Conservation (phyloP, 2,888 invertebrate species). For the Hypomecis punctinalis region DNA sequence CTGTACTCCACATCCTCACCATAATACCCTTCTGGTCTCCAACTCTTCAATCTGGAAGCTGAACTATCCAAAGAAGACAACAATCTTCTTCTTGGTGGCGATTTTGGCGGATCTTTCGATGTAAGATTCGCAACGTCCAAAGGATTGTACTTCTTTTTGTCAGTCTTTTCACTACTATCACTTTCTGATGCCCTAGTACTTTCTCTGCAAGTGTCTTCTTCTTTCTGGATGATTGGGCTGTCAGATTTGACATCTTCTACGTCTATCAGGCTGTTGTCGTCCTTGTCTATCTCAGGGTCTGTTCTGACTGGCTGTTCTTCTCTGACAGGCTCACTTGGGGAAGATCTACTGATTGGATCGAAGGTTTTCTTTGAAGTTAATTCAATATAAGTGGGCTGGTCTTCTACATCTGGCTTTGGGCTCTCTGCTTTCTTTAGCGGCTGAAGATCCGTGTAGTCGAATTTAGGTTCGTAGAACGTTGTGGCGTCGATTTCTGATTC, state of each 20-base stretch:
- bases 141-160: conserved; percentile 85
- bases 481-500: conserved; percentile 82
- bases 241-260: conserved; percentile 78
- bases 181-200: conserved; percentile 65
- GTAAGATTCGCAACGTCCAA: conserved; percentile 87
- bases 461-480: conserved; percentile 77
- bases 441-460: conserved; percentile 71
- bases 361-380: conserved; percentile 73
- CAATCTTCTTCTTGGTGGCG: conserved; percentile 81
- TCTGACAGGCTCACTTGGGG: conserved; percentile 72
- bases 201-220: conserved; percentile 50
- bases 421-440: conserved; percentile 77
- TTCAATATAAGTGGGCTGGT: conserved; percentile 80
- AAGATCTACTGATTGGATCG: conserved; percentile 63
- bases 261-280: conserved; percentile 77
- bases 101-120: conserved; percentile 84
- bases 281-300: conserved; percentile 81
- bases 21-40: conserved; percentile 80
- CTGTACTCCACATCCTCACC: conserved; percentile 90
- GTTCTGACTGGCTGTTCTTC: conserved; percentile 75
- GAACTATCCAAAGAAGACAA: conserved; percentile 70
- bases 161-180: conserved; percentile 66
- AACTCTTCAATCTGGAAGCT: conserved; percentile 84
- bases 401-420: conserved; percentile 71
- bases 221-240: conserved; percentile 57